These are phyloP conservation scores for Chelonoidis abingdonii DNA, from an alignment of 2,113 vertebrate genomes.

Conservation along the genomic window DNA sequence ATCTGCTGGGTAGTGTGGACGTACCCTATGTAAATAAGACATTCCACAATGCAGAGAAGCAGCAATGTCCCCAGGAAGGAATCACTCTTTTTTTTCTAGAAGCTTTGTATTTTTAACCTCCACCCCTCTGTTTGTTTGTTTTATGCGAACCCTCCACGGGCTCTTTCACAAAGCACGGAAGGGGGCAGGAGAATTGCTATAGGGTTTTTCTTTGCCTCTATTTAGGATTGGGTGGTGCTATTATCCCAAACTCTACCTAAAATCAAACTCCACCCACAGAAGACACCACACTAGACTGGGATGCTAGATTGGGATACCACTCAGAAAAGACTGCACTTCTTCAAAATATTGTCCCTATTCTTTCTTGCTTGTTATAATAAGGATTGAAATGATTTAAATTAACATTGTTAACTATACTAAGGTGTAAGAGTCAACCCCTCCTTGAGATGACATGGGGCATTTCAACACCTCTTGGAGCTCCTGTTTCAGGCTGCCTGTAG, in stretches of 20 bases:
- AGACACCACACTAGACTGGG: background rate
- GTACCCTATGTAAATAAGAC: background rate
- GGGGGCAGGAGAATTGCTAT: background rate
- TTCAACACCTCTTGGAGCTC: background rate
- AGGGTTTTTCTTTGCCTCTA: background rate
- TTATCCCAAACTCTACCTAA: background rate
- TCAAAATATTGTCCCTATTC: background rate
- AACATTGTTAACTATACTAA: accelerated
- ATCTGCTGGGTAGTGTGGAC: no score
- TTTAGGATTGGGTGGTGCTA: background rate
- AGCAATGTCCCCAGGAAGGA: background rate
- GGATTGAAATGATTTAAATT: background rate
- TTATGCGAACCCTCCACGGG: background rate
- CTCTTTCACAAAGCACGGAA: background rate
- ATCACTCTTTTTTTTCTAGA: background rate
- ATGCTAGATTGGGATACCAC: no score
- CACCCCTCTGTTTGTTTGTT: no score
- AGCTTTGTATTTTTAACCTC: background rate
- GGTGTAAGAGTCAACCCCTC: background rate
- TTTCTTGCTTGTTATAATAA: background rate
- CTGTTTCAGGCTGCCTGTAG: background rate
- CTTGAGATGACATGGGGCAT: background rate
- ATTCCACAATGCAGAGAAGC: background rate
- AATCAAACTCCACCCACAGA: background rate
- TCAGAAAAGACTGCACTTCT: background rate